Evolutionary conservation across 2,113 vertebrate genomes (phyloP).

Genomic region (Cacatua alba): DNA sequence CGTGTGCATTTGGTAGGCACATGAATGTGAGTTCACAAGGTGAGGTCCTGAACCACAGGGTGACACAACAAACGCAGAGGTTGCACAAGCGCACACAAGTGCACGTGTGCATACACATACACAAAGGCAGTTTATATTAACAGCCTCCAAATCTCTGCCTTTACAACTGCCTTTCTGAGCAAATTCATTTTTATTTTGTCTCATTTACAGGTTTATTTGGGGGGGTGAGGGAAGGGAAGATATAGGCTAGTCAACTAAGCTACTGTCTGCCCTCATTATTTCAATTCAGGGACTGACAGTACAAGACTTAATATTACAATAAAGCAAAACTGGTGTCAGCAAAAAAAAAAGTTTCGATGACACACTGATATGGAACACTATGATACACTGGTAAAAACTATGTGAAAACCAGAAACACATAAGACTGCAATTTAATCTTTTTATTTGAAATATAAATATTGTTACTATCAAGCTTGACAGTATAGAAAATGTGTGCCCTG

Average conservation of each 20-base stretch:
- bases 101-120: fast-evolving
- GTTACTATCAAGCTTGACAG: slow-evolving; percentile 88
- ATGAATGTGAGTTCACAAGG: not conserved
- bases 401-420: slow-evolving; percentile 80
- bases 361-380: slow-evolving; percentile 71
- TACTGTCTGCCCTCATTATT: slow-evolving; percentile 76
- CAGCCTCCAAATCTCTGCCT: not conserved
- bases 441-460: slow-evolving; percentile 91
- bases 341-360: slow-evolving; percentile 73
- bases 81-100: not conserved
- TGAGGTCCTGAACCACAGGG: not conserved
- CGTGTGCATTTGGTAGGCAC: not conserved
- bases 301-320: slow-evolving; percentile 80
- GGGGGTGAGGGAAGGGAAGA: not conserved
- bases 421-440: slow-evolving; percentile 87
- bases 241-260: slow-evolving; percentile 34
- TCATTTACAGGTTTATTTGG: not conserved
- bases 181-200: not conserved
- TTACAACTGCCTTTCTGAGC: not conserved
- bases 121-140: not conserved
- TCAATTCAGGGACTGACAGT: slow-evolving; percentile 74
- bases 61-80: not conserved
- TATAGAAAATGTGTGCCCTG: slow-evolving; percentile 88
- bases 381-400: slow-evolving; percentile 78
- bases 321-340: slow-evolving; percentile 80